These are phyloP conservation scores for Pavo muticus DNA, from an alignment of 2,113 vertebrate genomes.

Conservation along the genomic window DNA sequence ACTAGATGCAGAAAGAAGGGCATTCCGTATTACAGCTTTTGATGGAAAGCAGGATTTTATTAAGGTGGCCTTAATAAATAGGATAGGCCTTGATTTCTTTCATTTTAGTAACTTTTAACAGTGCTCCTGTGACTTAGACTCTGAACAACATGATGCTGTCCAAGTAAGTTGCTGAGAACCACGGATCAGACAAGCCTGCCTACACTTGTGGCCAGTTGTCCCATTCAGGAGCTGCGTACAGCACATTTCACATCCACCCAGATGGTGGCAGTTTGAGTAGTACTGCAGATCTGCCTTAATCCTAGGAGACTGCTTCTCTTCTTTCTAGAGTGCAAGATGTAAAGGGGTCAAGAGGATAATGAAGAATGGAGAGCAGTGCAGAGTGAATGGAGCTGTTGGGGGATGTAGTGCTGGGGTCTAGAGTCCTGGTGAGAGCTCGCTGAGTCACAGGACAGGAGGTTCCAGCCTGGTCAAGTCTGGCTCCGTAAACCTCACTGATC, in stretches of 20 bases:
- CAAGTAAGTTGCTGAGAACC: background rate
- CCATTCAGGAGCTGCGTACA: background rate
- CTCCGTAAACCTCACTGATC: background rate
- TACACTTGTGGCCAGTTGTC: fast-evolving
- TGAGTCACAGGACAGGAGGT: background rate
- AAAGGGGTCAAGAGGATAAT: background rate
- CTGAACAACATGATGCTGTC: background rate
- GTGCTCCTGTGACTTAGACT: background rate
- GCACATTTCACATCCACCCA: fast-evolving
- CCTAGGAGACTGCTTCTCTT: background rate
- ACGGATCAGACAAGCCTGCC: fast-evolving
- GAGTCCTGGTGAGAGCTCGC: background rate
- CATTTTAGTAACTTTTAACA: background rate
- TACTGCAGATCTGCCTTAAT: background rate
- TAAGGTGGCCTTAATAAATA: background rate
- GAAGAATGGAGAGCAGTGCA: background rate
- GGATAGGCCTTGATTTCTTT: background rate
- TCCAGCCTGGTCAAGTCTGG: background rate
- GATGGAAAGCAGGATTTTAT: background rate
- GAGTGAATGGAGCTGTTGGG: background rate
- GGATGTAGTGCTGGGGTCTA: background rate
- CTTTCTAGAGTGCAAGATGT: background rate
- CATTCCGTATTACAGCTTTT: background rate
- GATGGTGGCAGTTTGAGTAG: background rate
- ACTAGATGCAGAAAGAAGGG: background rate